Evolutionary conservation across 1,140 invertebrate species (phyloP).

Genomic region (Heliconius eleuchia): DNA sequence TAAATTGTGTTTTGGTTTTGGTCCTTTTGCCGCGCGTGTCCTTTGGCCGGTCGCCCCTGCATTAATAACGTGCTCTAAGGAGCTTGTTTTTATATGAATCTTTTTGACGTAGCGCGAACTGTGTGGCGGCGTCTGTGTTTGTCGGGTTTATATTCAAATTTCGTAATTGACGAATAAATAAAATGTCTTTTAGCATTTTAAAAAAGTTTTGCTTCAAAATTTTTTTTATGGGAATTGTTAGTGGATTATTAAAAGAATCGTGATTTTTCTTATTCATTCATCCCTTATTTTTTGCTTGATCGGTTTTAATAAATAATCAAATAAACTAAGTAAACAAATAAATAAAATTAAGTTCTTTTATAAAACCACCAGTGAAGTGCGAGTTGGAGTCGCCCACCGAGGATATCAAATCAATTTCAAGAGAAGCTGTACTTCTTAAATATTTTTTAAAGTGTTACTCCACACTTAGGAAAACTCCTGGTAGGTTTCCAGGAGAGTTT

Average conservation of each 20-base stretch:
- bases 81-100: constrained; percentile 47
- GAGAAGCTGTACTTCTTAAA: no score
- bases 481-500: no score
- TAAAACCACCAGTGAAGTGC: no score
- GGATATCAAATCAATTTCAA: no score
- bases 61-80: constrained; percentile 67
- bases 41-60: constrained; percentile 63
- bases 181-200: background rate
- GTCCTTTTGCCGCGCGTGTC: constrained; percentile 67
- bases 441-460: no score
- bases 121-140: constrained; percentile 29
- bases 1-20: constrained; percentile 76
- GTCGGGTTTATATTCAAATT: constrained; percentile 26
- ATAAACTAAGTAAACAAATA: no score
- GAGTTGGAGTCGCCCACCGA: no score
- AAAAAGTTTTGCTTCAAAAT: background rate
- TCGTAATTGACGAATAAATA: constrained; percentile 16
- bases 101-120: constrained; percentile 25
- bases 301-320: background rate
- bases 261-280: background rate
- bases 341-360: background rate
- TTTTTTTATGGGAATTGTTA: background rate
- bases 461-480: no score
- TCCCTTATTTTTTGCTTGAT: background rate
- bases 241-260: background rate